Percentiles rank a stretch among this genome's conserved stretches.
Conservation (phyloP, 2,888 invertebrate genomes). For the Dyspetes luteomarginatus region DNA sequence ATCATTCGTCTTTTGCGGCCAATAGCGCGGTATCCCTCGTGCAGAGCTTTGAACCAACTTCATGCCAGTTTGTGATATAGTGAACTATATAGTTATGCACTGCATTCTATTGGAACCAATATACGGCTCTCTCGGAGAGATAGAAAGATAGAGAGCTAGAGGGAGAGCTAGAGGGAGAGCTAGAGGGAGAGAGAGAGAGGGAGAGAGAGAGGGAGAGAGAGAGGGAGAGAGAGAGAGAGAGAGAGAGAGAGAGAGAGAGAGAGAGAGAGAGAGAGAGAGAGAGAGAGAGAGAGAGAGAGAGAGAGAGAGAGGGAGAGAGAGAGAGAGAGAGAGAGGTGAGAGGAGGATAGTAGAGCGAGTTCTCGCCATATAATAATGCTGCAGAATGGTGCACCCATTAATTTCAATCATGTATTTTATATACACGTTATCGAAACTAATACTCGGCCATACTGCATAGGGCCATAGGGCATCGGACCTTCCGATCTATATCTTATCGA, state of each 20-base stretch:
- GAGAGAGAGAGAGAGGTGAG: constrained; percentile 1
- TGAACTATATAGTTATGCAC: neutral
- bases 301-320: no score
- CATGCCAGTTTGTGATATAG: constrained; percentile 35
- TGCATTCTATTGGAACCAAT: neutral
- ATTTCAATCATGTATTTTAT: constrained; percentile 55
- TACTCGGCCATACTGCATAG: constrained; percentile 18
- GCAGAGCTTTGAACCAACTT: constrained; percentile 40
- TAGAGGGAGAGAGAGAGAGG: no score
- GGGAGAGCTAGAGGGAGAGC: no score
- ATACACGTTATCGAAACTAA: constrained; percentile 45
- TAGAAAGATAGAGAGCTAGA: no score
- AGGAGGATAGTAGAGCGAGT: no score
- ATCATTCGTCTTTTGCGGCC: constrained; percentile 60
- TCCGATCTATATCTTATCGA: constrained; percentile 8
- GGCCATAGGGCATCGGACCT: constrained; percentile 28
- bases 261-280: no score
- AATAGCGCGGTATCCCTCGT: constrained; percentile 51
- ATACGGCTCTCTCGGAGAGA: constrained; percentile 18
- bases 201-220: no score
- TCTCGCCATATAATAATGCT: constrained; percentile 37
- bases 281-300: no score
- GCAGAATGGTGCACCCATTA: constrained; percentile 49
- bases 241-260: no score
- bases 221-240: no score